Evolutionary conservation across 1,140 invertebrate genomes (phyloP), one percentile per base, ranked within the genome.

Genomic region (Ephestia elutella): DNA sequence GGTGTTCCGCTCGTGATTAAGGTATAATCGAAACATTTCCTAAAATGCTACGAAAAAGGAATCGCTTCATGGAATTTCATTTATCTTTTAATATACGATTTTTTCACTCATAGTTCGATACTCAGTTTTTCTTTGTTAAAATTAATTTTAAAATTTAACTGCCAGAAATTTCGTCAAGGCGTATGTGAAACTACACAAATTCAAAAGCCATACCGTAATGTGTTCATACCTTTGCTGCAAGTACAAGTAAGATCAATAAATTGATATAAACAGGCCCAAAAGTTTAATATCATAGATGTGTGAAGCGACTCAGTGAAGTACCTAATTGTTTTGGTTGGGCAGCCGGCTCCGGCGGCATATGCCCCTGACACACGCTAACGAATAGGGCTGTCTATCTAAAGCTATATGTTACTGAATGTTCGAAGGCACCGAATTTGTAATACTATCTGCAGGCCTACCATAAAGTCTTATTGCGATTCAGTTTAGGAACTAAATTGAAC

Each of bases 311-410:
- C 57, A 74, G 68, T 65, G 71, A 73, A 70, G 68, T 78, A n/a
- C n/a, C n/a, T n/a, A 75, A 80, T 83, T 81, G 77, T 83, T 83
- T 78, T 77, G 70, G 62, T 78, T 70, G 65, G 62, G 56, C 64
- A 62, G 61, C 66, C 59, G 60, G 63, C 56, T 25, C 49, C 65
- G 63, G 62, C 62, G 60, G 68, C 77, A 80, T 69, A 71, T 81
- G 80, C 67, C 66, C 62, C 57, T 62, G 66, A 71, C 67, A 66
- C 56, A 18, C 49, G 17, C 62, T 60, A 57, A 68, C 60, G 60
- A 71, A 74, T 75, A 82, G 75, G 76, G 77, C 66, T 78, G 76
- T 62, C 73, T 17, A 44, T 63, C 70, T 2, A 44, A 15, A 15
- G n/a, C 2, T 44, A 15, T 11, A 1, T 4, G 4, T 32, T 9